Base-by-base conservation (phyloP, 2,113 vertebrate species). In the Oreocharis arfaki region DNA sequence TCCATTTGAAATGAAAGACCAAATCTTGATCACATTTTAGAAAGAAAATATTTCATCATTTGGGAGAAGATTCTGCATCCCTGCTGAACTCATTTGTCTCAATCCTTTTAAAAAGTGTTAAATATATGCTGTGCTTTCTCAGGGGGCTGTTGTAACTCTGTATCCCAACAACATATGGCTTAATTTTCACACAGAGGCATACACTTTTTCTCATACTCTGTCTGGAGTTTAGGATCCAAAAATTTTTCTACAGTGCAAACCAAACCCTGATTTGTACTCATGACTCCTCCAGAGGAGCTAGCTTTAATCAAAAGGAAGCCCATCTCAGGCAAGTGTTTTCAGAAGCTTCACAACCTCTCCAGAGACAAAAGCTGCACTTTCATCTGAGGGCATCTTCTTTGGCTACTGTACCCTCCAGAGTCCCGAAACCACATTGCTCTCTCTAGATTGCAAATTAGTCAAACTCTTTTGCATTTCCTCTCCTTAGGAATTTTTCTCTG, bases 361-460 rank as follows among this genome's bases (percentile, higher is more conserved):
- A 68, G 27, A 50, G 30, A 52, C 0, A 41, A 33, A 50, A 33
- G 23, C 10, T 86, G 30, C 14, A 13, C 24, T 11, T 35, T 56
- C 10, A 60, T 52, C 30, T 69, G 53, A 73, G 59, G 18, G 12
- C 12, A 64, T 2, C 16, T 73, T 68, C 39, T 73, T 28, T 47
- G 59, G 16, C 20, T 64, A 3, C 9, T 42, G 18, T 11, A 67
- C 3, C 3, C 12, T 13, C 0, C 4, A 14, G 14, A 68, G 30
- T 23, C 24, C 11, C 1, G 7, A 82, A 53, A 42, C 8, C 37
- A 63, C 0, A 0, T 1, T 1, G 35, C 10, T 82, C 1, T 1
- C 33, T 67, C 83, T 37, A 73, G 27, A 46, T 37, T 65, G 74
- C 9, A 74, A 46, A 67, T 41, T 5, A 69, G 37, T 50, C 30